A percentile compares a stretch with the other conserved stretches of the same genome.
Conservation (phyloP, 2,113 vertebrate genomes). For the Sphyrna mokarran region DNA sequence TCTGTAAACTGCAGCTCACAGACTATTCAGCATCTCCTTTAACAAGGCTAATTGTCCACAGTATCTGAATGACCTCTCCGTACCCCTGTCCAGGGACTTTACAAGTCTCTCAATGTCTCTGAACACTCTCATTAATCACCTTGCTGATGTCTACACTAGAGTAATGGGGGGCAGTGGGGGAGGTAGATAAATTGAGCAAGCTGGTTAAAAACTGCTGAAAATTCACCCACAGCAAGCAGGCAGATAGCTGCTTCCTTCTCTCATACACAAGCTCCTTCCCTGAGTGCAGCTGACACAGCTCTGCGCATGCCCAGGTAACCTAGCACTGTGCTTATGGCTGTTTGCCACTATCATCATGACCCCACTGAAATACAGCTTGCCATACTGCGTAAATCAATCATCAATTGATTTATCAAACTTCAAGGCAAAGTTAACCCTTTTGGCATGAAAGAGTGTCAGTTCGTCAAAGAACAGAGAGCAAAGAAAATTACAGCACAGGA, state of each 20-base stretch:
- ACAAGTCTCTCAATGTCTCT: not conserved
- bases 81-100: not conserved
- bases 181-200: not conserved
- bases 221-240: not conserved
- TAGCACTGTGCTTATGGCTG: not conserved
- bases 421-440: not conserved
- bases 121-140: not conserved
- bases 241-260: not conserved
- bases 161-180: not conserved
- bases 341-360: not conserved
- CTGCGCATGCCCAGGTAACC: not conserved
- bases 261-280: not conserved
- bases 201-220: constrained; percentile 4
- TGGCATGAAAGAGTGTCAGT: not conserved
- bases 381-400: not conserved
- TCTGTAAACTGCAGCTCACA: constrained; percentile 15
- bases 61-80: not conserved
- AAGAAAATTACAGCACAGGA: no score
- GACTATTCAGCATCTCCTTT: constrained; percentile 12
- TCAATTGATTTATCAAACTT: not conserved
- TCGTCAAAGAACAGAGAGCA: no score
- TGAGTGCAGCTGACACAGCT: not conserved
- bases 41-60: not conserved
- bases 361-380: not conserved
- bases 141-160: not conserved